phyloP scores from a whole-genome alignment of 2,113 vertebrate genomes.

The Macquaria ambigua region DNA sequence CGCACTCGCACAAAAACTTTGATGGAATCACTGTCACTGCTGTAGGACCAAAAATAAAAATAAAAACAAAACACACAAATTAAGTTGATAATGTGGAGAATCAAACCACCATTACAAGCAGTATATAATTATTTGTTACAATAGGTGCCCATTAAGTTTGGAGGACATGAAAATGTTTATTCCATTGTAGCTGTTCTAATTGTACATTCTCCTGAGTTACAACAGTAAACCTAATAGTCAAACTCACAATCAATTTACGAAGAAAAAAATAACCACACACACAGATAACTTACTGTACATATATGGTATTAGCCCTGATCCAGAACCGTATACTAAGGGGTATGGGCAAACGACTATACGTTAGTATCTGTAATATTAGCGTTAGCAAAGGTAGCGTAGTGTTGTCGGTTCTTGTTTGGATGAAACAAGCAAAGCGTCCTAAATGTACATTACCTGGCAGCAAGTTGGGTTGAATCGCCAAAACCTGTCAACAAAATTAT shows the following conservation, averaged over 20 bases:
- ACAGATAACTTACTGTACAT: neutral
- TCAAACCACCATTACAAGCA: neutral
- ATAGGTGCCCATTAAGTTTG: neutral
- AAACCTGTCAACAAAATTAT: constrained; percentile 57
- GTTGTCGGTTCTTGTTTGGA: neutral
- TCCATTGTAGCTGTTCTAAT: neutral
- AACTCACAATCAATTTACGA: neutral
- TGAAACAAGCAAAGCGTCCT: neutral
- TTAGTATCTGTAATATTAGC: neutral
- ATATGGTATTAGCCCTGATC: neutral
- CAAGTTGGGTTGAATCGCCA: constrained; percentile 58
- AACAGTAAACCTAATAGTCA: neutral
- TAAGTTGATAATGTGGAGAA: neutral
- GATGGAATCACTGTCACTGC: constrained; percentile 91
- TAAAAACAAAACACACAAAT: neutral
- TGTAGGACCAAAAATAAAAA: constrained; percentile 53
- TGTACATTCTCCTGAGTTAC: neutral
- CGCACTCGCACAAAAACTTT: constrained; percentile 95
- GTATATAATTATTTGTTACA: neutral
- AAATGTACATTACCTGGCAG: constrained; percentile 63
- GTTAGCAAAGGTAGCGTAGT: neutral
- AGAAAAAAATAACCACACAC: neutral
- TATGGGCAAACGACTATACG: too few relatives aligned
- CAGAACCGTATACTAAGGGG: neutral
- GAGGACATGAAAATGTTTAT: neutral